These are phyloP conservation scores for Cynopterus brachyotis DNA, from an alignment of 2,113 vertebrate species.

Conservation along the genomic window DNA sequence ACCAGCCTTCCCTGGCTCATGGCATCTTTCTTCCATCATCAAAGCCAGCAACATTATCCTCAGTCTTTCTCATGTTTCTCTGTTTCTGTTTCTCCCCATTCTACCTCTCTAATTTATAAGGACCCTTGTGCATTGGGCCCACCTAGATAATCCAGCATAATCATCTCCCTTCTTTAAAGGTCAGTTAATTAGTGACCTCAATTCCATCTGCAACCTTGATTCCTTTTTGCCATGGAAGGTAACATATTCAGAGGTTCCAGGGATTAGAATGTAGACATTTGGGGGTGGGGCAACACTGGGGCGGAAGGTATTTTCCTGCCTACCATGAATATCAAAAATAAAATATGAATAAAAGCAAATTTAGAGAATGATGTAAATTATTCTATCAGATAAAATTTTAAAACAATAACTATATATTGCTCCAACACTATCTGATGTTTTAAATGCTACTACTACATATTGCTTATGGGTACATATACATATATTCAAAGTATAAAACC, in stretches of 20 bases:
- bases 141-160: neutral
- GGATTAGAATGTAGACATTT: too few relatives aligned
- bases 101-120: neutral
- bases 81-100: neutral
- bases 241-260: neutral
- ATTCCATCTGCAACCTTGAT: neutral
- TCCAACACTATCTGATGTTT: neutral
- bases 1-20: neutral
- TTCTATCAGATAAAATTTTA: neutral
- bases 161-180: neutral
- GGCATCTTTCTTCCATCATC: neutral
- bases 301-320: neutral
- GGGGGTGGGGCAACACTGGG: too few relatives aligned
- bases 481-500: neutral
- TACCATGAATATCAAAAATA: neutral
- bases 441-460: neutral
- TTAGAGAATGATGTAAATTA: neutral
- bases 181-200: neutral
- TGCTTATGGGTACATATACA: neutral
- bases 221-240: neutral
- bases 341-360: neutral
- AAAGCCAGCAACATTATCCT: neutral
- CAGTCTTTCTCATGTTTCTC: neutral
- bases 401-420: neutral
- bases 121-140: neutral